phyloP scores from a whole-genome alignment of 2,797 vertebrate species.

The Macropus fuliginosus region DNA sequence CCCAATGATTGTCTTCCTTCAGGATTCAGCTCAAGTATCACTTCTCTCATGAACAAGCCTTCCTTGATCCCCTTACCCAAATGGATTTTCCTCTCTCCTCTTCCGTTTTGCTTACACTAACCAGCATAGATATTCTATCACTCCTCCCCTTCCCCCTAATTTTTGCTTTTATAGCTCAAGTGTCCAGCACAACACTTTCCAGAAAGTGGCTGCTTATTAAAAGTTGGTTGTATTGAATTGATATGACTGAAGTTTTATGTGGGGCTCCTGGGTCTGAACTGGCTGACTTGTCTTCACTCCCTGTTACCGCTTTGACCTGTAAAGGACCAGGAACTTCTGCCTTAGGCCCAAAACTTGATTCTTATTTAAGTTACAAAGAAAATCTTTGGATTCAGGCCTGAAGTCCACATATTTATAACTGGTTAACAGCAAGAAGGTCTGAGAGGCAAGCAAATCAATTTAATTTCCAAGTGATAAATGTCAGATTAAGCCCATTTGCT shows the following conservation, averaged over 20 bases:
- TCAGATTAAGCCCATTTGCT: background rate
- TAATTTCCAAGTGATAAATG: background rate
- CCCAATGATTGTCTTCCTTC: background rate
- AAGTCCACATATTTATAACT: background rate
- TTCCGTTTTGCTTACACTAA: background rate
- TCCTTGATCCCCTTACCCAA: background rate
- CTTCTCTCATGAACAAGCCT: background rate
- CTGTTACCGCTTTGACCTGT: background rate
- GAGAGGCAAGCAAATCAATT: conserved; percentile 18
- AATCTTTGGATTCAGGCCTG: background rate
- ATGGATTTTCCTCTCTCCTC: background rate
- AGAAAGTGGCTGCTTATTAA: background rate
- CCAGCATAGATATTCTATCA: background rate
- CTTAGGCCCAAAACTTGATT: background rate
- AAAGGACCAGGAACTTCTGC: background rate
- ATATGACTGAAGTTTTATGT: background rate
- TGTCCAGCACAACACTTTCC: background rate
- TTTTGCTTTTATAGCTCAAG: background rate
- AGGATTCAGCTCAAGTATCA: background rate
- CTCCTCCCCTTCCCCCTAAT: background rate
- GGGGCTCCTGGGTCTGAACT: background rate
- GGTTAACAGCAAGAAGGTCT: conserved; percentile 1
- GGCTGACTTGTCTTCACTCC: background rate
- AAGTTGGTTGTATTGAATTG: background rate
- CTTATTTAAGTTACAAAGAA: background rate